Conservation (phyloP, 2,797 vertebrate species). For the Coregonus sp. region DNA sequence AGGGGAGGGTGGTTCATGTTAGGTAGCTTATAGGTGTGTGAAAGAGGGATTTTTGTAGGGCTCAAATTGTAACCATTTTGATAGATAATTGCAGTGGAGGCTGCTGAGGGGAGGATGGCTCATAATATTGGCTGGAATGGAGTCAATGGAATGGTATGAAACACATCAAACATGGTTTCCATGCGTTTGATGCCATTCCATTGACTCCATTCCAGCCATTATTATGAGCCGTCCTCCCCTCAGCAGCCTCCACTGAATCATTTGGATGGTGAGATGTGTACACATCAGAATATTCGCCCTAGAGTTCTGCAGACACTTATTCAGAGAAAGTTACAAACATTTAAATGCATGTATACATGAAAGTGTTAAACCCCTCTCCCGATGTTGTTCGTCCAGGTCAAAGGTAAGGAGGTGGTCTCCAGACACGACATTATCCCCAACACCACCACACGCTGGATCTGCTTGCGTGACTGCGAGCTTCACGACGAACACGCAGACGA, state of each 20-base stretch:
- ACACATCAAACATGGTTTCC: too few species aligned
- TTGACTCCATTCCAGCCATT: too few species aligned
- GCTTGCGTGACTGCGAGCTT: constrained; percentile 77
- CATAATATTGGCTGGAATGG: too few species aligned
- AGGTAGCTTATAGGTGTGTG: background rate
- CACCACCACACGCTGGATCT: constrained; percentile 88
- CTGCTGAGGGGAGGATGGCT: too few species aligned
- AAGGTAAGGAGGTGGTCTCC: constrained; percentile 87
- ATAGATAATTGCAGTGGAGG: too few species aligned
- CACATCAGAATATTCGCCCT: background rate
- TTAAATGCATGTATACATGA: too few species aligned
- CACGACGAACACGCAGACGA: constrained; percentile 79
- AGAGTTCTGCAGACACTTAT: background rate
- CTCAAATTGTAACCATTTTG: background rate
- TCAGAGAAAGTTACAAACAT: background rate
- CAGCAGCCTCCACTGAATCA: too few species aligned
- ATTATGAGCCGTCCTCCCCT: too few species aligned
- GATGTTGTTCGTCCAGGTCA: constrained; percentile 63
- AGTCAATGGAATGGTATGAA: too few species aligned
- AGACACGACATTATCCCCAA: constrained; percentile 88
- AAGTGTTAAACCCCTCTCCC: background rate
- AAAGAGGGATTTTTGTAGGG: background rate
- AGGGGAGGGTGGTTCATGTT: background rate
- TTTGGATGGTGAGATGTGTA: background rate
- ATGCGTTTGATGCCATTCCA: too few species aligned